Evolutionary conservation across 64 coral and sea anemone genomes (phyloP).

Genomic region (Orbicella faveolata): DNA sequence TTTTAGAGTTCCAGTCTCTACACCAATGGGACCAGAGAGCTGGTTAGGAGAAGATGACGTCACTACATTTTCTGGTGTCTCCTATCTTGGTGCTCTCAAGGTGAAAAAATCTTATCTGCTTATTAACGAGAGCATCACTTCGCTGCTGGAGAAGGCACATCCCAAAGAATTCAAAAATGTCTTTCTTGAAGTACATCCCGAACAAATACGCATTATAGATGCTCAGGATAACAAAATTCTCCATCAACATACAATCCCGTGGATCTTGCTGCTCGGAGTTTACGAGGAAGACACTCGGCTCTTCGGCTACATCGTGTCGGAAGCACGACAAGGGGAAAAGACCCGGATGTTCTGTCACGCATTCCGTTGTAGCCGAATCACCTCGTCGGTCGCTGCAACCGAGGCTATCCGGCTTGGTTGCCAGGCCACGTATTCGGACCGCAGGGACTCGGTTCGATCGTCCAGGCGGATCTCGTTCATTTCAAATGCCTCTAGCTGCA

Average conservation of each 20-base stretch:
- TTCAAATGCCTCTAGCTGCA: constrained; percentile 29
- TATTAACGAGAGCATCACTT: constrained; percentile 84
- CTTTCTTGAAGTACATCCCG: constrained; percentile 59
- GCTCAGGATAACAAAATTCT: constrained; percentile 19
- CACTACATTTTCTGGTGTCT: constrained; percentile 59
- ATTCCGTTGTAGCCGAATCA: constrained; percentile 90
- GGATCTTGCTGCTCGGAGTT: constrained; percentile 90
- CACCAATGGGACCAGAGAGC: constrained; percentile 61
- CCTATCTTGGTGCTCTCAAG: constrained; percentile 79
- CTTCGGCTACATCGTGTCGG: constrained; percentile 90
- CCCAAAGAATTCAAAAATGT: constrained; percentile 78
- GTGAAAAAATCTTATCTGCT: constrained; percentile 82
- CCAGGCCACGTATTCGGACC: constrained; percentile 74
- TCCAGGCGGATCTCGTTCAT: constrained; percentile 43
- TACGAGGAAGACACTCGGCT: constrained; percentile 83
- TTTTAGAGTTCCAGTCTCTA: constrained; percentile 38
- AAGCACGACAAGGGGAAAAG: constrained; percentile 91
- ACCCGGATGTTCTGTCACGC: constrained; percentile 92
- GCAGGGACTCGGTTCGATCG: constrained; percentile 61
- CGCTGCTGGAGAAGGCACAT: constrained; percentile 63
- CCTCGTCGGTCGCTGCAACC: constrained; percentile 67
- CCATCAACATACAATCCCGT: constrained; percentile 63
- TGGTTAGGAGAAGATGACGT: constrained; percentile 45
- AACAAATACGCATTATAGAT: constrained; percentile 70
- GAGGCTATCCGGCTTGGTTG: constrained; percentile 81